Conservation (phyloP, 2,113 vertebrate species). For the Tretioscincus oriximinensis region DNA sequence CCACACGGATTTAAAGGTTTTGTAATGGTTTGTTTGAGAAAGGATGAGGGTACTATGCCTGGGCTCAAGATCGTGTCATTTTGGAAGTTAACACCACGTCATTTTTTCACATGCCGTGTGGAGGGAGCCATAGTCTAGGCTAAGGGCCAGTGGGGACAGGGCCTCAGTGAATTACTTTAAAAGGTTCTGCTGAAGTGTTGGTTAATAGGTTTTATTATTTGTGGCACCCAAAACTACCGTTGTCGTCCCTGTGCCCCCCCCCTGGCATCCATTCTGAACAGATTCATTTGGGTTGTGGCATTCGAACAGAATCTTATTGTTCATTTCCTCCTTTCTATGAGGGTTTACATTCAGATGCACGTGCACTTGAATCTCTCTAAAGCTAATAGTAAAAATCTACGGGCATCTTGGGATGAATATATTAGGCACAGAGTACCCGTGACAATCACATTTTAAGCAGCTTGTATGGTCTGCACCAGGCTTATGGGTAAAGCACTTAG, state of each 20-base stretch:
- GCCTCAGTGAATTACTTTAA: not conserved
- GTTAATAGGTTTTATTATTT: not conserved
- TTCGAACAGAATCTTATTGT: not conserved
- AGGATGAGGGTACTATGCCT: too few species aligned
- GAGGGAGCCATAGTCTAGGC: too few species aligned
- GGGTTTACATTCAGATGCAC: constrained; percentile 9
- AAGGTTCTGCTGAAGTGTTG: not conserved
- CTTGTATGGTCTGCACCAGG: not conserved
- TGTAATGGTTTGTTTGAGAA: too few species aligned
- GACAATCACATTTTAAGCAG: not conserved
- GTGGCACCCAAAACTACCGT: not conserved
- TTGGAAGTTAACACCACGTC: too few species aligned
- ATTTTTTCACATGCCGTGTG: too few species aligned
- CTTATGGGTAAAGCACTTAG: constrained; percentile 33
- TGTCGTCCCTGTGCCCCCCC: not conserved
- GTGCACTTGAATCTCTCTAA: constrained; percentile 10
- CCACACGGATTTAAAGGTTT: too few species aligned
- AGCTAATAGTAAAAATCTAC: constrained; percentile 34
- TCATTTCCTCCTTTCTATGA: constrained; percentile 6
- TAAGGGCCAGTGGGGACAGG: too few species aligned
- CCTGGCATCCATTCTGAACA: not conserved
- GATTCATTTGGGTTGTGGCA: not conserved
- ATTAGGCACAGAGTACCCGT: constrained; percentile 6
- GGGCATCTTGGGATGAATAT: not conserved
- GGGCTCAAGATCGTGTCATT: too few species aligned